Evolutionary conservation across 2,888 invertebrate genomes (phyloP).

Genomic region (Margaritifera margaritifera): DNA sequence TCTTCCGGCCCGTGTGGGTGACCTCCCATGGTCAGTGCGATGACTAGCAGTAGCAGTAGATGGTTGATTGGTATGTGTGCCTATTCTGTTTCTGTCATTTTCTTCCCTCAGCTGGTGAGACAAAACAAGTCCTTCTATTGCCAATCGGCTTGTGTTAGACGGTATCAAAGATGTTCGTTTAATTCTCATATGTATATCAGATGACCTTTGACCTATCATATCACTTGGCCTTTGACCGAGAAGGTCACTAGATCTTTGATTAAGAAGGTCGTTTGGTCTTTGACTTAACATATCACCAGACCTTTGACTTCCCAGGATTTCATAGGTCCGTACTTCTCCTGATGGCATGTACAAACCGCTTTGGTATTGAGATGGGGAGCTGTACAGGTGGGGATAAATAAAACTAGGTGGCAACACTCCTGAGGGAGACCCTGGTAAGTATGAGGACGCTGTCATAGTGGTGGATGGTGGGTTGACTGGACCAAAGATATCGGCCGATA

Average conservation of each 20-base stretch:
- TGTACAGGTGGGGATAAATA: slow-evolving; percentile 69
- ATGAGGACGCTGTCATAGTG: slow-evolving; percentile 53
- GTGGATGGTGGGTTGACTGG: slow-evolving; percentile 44
- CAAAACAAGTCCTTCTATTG: slow-evolving; percentile 25
- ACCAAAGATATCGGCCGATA: slow-evolving; percentile 52
- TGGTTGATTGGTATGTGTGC: too few species aligned
- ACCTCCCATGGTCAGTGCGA: too few species aligned
- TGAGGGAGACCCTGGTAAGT: slow-evolving; percentile 56
- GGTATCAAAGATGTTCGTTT: slow-evolving; percentile 39
- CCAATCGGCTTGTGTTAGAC: slow-evolving; percentile 28
- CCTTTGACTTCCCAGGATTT: slow-evolving; percentile 40
- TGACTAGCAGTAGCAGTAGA: too few species aligned
- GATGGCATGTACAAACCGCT: slow-evolving; percentile 52
- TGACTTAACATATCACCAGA: slow-evolving; percentile 16
- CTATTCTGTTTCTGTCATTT: slow-evolving; percentile 19
- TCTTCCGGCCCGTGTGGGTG: slow-evolving; percentile 5
- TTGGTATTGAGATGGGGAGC: slow-evolving; percentile 62
- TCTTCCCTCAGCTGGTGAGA: slow-evolving; percentile 33
- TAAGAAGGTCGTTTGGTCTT: slow-evolving; percentile 31
- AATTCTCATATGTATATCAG: slow-evolving; percentile 34
- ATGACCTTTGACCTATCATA: slow-evolving; percentile 29
- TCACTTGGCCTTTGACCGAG: slow-evolving; percentile 25
- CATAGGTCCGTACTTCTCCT: slow-evolving; percentile 56
- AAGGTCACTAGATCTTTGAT: slow-evolving; percentile 10
- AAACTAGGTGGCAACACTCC: slow-evolving; percentile 64